phyloP scores from a whole-genome alignment of 2,888 invertebrate species.

The Orthosia incerta region DNA sequence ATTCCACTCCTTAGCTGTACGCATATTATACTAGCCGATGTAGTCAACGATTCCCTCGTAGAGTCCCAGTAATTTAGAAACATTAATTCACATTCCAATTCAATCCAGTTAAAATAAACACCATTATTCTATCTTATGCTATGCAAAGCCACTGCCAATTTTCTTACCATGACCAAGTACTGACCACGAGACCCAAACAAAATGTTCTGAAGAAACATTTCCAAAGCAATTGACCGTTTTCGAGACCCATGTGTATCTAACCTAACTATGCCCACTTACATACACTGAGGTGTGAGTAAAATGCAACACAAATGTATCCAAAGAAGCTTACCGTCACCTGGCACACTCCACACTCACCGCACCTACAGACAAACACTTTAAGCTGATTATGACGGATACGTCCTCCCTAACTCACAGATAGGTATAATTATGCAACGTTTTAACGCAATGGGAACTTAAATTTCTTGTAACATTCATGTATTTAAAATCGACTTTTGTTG shows the following conservation, averaged over 20 bases:
- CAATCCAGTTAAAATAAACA: too few relatives aligned
- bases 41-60: not conserved
- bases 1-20: too few relatives aligned
- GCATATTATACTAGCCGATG: too few relatives aligned
- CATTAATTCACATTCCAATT: too few relatives aligned
- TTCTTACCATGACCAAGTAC: not conserved
- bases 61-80: not conserved
- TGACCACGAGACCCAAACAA: not conserved
- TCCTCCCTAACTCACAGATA: conserved; percentile 58
- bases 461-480: conserved; percentile 20
- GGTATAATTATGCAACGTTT: conserved; percentile 33
- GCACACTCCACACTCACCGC: conserved; percentile 69
- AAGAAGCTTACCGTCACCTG: conserved; percentile 82
- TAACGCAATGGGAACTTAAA: conserved; percentile 39
- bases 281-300: conserved; percentile 66
- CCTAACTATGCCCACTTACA: conserved; percentile 37
- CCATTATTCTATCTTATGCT: too few relatives aligned
- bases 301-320: conserved; percentile 72
- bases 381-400: conserved; percentile 81
- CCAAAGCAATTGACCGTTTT: not conserved
- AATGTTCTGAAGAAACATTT: conserved; percentile 14
- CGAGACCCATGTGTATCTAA: conserved; percentile 12
- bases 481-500: conserved; percentile 25
- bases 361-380: conserved; percentile 77
- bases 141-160: not conserved